Evolutionary conservation across 37 sponge, comb jelly and placozoan species (phyloP).

Genomic region (Geodia barretti): DNA sequence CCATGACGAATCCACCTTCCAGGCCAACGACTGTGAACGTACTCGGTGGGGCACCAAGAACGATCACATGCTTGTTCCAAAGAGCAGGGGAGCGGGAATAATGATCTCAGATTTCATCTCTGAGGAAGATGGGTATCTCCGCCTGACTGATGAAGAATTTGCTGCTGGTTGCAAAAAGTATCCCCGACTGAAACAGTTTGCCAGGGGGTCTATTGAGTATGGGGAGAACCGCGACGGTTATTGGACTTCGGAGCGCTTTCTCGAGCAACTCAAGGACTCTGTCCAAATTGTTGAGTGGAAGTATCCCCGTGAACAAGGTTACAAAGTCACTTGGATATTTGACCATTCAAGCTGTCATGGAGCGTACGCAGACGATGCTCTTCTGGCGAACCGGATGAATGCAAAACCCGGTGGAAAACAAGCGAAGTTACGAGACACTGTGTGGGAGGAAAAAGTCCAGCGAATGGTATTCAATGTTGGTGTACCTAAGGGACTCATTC

Average conservation of each 20-base stretch:
- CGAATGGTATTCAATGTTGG: constrained; percentile 29
- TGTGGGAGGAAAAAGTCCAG: constrained; percentile 33
- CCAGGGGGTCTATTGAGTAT: constrained; percentile 16
- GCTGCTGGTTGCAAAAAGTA: not conserved
- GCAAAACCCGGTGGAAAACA: constrained; percentile 35
- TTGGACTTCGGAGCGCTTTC: constrained; percentile 38
- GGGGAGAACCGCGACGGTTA: constrained; percentile 37
- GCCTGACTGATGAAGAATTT: not conserved
- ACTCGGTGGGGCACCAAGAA: constrained; percentile 2
- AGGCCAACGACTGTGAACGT: not conserved
- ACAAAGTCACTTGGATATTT: constrained; percentile 29
- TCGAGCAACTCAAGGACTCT: constrained; percentile 30
- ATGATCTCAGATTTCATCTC: constrained; percentile 14
- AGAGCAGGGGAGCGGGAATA: constrained; percentile 10
- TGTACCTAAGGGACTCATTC: constrained; percentile 26
- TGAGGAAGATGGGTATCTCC: constrained; percentile 8
- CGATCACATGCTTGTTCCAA: constrained; percentile 3
- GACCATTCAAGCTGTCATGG: constrained; percentile 37
- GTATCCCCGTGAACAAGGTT: constrained; percentile 13
- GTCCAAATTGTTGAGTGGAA: constrained; percentile 22
- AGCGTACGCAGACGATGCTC: constrained; percentile 31
- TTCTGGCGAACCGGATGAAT: constrained; percentile 18
- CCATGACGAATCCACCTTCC: constrained; percentile 21
- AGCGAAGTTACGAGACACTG: constrained; percentile 24
- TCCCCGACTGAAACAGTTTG: not conserved